Evolutionary conservation across 2,888 invertebrate genomes (phyloP), one percentile per base, ranked within the genome.

Genomic region (Rhagonycha fulva): DNA sequence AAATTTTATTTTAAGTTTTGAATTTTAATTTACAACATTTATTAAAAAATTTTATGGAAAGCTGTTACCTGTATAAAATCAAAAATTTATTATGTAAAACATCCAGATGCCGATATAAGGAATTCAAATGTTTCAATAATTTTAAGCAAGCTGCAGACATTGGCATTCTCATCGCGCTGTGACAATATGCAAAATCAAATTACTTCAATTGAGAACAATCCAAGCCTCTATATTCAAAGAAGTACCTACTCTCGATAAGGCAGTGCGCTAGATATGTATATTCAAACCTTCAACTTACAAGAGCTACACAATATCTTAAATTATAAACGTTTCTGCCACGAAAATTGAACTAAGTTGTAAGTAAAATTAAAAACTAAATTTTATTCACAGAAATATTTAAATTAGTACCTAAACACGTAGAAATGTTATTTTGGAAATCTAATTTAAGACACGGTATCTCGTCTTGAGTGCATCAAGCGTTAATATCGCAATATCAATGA

Each of bases 151-250:
- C 71, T 61, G 30, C n/a, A 66, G 63, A 66, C 63, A 66, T 66
- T 66, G 63, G 63, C 24, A 76, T 73, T 73, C 76, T 63, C 76
- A 70, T 73, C 70, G 67, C 73, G 76, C 70, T 73, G 72, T 70
- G 76, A 67, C 77, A 77, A 75, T 75, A 77, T 77, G 71, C 75
- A 75, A 71, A 77, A 77, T 77, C 72, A 67, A 77, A 77, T 77
- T 77, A 76, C 28, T n/a, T 68, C 62, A 70, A 76, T 70, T 73
- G 73, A 73, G 73, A 72, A 72, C 76, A 76, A 76, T 76, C 72
- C 70, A 66, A 70, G 62, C 32, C 69, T 70, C 74, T 70, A 70
- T 70, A 74, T 74, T 74, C 67, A n/a, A 47, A 47, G 70, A 66
- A 70, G 74, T 66, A 66, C 70, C 60, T 74, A 70, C 63, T 26